Conservation (phyloP, 92 coral and sea anemone genomes). For the Palythoa heliodiscus region DNA sequence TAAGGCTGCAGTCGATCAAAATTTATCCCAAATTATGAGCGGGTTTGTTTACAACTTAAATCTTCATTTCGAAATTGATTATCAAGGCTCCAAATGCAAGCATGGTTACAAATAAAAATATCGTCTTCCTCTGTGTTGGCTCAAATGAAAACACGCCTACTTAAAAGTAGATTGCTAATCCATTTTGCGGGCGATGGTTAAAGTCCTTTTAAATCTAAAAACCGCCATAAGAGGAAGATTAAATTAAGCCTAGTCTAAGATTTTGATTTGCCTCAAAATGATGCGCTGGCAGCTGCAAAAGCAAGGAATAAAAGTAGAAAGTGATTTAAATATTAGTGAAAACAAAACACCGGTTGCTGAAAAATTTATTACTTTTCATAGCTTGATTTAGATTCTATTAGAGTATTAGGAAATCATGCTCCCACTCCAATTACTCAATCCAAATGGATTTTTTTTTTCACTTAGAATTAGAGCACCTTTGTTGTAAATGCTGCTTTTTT, state of each 20-base stretch:
- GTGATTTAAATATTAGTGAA: background rate
- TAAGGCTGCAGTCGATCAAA: too few relatives aligned
- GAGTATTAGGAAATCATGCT: too few relatives aligned
- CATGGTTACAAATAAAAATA: background rate
- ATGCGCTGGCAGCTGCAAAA: slow-evolving; percentile 28
- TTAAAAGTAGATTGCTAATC: background rate
- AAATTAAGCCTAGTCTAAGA: background rate
- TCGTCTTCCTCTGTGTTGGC: background rate
- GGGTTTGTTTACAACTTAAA: too few relatives aligned
- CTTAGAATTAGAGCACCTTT: slow-evolving; percentile 20
- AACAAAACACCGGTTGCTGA: background rate
- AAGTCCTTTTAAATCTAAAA: background rate
- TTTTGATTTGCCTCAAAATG: background rate
- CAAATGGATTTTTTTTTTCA: background rate
- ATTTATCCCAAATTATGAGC: too few relatives aligned
- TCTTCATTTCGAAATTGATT: background rate
- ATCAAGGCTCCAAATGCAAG: background rate
- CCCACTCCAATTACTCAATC: background rate
- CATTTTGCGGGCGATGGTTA: background rate
- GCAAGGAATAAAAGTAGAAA: background rate
- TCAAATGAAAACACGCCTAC: background rate
- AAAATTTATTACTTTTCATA: background rate
- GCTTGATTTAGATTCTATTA: background rate
- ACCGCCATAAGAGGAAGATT: too few relatives aligned
- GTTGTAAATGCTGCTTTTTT: slow-evolving; percentile 18